Base-by-base conservation (phyloP, 2,888 invertebrate species). In the Meiosimyza decipiens region DNA sequence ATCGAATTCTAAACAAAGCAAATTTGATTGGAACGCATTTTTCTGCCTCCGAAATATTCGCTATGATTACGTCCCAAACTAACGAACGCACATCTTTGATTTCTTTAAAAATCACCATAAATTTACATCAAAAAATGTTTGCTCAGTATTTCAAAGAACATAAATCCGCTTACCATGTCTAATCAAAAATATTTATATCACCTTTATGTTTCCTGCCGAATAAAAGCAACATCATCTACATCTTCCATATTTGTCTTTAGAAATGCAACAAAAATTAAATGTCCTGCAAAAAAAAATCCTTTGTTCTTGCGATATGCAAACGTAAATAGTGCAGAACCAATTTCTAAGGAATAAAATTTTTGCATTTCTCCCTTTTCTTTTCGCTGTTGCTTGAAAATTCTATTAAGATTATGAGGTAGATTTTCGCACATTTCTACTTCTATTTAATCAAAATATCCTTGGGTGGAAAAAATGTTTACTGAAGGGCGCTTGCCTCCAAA, bases 341-440 rank as follows among this genome's bases (percentile, higher is more conserved):
- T 64, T 16, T 12, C 11, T 50, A 55, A 11, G 64, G 13, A 55
- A 16, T 28, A 13, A 9, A 12, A 40, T 55, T 62, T 40, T 33
- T 57, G 6, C 60, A 18, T 60, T 49, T n/a, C 22, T n/a, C 51
- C 50, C n/a, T 16, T 49, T 47, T 55, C 50, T 6, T 22, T 33
- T 33, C 47, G 33, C 47, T 62, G 52, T 70, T 54, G 40, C 9
- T 28, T n/a, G 70, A 33, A 60, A 70, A 60, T 71, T 74, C 60
- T 28, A 67, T 60, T 52, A 67, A 51, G 72, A 72, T 72, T 74
- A 63, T 71, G 71, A 77, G 76, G 72, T 73, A 75, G 75, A 79
- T 76, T 74, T 79, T 79, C 77, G 74, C 77, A 78, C 77, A 78
- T 76, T 77, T 76, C 71, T 70, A 51, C 64, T 75, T 70, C 73